These are phyloP conservation scores for Fragum fragum DNA, from an alignment of 2,888 invertebrate genomes.

Conservation along the genomic window DNA sequence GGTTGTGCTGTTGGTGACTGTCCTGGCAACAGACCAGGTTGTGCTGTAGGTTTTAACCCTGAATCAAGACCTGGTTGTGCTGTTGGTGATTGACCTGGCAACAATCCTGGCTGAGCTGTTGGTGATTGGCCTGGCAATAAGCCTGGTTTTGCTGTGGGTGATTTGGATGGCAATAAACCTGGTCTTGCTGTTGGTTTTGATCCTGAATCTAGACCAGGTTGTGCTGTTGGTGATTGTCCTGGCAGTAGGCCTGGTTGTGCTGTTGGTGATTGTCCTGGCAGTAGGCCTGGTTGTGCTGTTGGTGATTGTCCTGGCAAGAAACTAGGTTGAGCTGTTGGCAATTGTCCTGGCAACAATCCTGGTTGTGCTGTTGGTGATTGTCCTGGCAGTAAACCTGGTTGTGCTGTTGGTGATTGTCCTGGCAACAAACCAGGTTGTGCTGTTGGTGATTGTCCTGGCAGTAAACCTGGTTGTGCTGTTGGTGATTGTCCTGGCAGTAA, in stretches of 20 bases:
- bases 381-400: slow-evolving; percentile 47
- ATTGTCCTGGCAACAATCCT: slow-evolving; percentile 35
- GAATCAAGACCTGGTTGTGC: slow-evolving; percentile 37
- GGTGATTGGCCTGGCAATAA: slow-evolving; percentile 45
- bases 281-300: slow-evolving; percentile 36
- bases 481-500: slow-evolving; percentile 41
- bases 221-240: slow-evolving; percentile 44
- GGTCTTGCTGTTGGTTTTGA: slow-evolving; percentile 54
- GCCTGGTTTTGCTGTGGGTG: slow-evolving; percentile 49
- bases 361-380: slow-evolving; percentile 58
- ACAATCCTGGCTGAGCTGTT: slow-evolving; percentile 50
- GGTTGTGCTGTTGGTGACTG: slow-evolving; percentile 55
- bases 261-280: slow-evolving; percentile 41
- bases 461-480: slow-evolving; percentile 53
- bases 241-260: slow-evolving; percentile 36
- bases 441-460: slow-evolving; percentile 35
- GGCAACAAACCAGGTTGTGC: slow-evolving; percentile 41
- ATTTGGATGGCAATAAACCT: slow-evolving; percentile 17
- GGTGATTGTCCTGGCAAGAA: slow-evolving; percentile 42
- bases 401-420: slow-evolving; percentile 55
- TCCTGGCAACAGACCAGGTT: slow-evolving; percentile 37
- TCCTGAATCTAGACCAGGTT: slow-evolving; percentile 39
- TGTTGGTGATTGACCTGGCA: slow-evolving; percentile 52
- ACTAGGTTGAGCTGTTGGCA: slow-evolving; percentile 44
- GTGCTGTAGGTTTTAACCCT: slow-evolving; percentile 46